phyloP scores from a whole-genome alignment of 2,797 vertebrate species.

The Eleutherodactylus coqui region DNA sequence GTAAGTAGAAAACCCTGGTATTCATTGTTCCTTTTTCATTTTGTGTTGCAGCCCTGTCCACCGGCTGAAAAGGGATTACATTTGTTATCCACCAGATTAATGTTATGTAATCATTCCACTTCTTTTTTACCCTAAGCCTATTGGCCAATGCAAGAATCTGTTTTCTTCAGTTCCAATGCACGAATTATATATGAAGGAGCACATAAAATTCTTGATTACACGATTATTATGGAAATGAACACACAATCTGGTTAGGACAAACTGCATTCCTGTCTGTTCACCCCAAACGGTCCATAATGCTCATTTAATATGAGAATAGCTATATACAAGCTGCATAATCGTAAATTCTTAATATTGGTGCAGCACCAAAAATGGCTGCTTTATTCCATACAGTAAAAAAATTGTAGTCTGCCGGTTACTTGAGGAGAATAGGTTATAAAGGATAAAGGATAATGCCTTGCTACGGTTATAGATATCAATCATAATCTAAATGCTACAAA shows the following conservation, averaged over 20 bases:
- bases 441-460: background rate
- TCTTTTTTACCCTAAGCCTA: constrained; percentile 32
- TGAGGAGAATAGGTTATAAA: background rate
- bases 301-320: background rate
- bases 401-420: background rate
- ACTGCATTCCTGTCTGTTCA: background rate
- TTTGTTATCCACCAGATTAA: constrained; percentile 40
- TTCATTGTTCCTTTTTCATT: constrained; percentile 13
- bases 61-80: constrained; percentile 32
- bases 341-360: background rate
- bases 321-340: background rate
- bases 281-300: background rate
- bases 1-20: constrained; percentile 50
- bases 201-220: background rate
- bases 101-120: constrained; percentile 38
- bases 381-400: background rate
- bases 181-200: background rate
- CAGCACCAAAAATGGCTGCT: constrained; percentile 13
- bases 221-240: background rate
- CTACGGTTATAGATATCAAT: background rate
- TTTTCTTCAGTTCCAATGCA: constrained; percentile 16
- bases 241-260: background rate
- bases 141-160: constrained; percentile 16
- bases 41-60: background rate
- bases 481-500: background rate